Base-by-base conservation (phyloP, 2,888 invertebrate species). In the Petrophora chlorosata region DNA sequence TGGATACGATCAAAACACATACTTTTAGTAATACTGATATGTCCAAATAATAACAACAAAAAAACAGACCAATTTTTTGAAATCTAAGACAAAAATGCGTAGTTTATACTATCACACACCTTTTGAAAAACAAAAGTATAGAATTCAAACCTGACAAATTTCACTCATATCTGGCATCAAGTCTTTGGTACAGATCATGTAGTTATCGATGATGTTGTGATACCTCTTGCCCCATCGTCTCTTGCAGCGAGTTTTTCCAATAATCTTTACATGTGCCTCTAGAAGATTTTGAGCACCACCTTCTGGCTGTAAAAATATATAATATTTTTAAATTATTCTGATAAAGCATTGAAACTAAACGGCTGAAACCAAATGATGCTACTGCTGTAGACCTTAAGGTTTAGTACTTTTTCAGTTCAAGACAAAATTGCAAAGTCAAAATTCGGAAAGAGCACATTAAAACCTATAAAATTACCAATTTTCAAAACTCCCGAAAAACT, bases 151-250 rank as follows among this genome's bases (percentile, higher is more conserved):
- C 50, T 61, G 54, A 42, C 83, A 84, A 41, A 79, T 60, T 54
- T 76, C 75, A 25, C 68, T 72, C 3, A 78, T 56, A 2, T 82
- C 78, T 0, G 73, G 60, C 0, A 67, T 32, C 3, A 71, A 29
- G 19, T 83, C 80, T 44, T 70, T 76, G 0, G 77, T 68, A 30
- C 82, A 82, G 15, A 82, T 78, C 80, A 81, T 82, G 56, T 81
- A 81, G 57, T 82, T 79, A 1, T 80, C 79, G n/a, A 82, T 81
- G 22, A 82, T 81, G 29, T 76, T 76, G 42, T 75, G 68, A 55
- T 82, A 82, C 0, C 76, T 66, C 0, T 60, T 54, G 0, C 82
- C 82, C 81, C 82, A 82, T 2, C 73, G 67, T 15, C 50, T 63
- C 39, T 80, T 82, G 56, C 82, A 82, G 0, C 55, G 53, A 0